phyloP scores from a whole-genome alignment of 2,797 vertebrate genomes.

The Lateolabrax maculatus region DNA sequence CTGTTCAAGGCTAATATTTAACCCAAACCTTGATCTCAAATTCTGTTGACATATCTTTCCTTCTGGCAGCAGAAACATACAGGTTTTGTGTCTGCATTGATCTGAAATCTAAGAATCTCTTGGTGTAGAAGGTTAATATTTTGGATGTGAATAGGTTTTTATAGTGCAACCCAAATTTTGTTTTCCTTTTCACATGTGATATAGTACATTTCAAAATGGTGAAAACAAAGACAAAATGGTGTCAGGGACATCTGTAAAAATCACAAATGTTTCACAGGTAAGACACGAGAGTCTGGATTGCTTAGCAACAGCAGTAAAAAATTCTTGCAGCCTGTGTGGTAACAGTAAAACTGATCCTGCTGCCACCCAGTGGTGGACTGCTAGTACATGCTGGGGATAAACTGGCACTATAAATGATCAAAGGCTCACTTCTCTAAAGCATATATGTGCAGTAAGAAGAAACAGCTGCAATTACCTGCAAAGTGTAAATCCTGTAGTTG shows the following conservation, averaged over 20 bases:
- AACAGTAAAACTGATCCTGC: constrained; percentile 65
- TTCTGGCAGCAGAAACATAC: constrained; percentile 5
- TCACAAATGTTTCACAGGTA: constrained; percentile 78
- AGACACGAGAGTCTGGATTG: constrained; percentile 77
- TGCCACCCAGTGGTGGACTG: constrained; percentile 79
- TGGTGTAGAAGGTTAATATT: not conserved
- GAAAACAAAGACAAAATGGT: constrained; percentile 80
- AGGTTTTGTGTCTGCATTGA: not conserved
- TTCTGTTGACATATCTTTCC: not conserved
- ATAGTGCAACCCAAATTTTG: not conserved
- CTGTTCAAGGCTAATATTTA: constrained; percentile 74
- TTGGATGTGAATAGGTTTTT: not conserved
- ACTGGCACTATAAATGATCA: constrained; percentile 11
- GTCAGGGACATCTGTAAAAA: constrained; percentile 79
- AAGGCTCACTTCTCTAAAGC: constrained; percentile 13
- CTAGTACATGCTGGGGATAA: constrained; percentile 1
- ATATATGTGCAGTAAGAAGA: not conserved
- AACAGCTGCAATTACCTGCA: not conserved
- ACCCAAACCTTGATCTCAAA: constrained; percentile 48
- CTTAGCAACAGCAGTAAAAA: constrained; percentile 84
- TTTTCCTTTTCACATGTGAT: not conserved
- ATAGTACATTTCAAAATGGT: constrained; percentile 57
- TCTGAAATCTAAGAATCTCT: not conserved
- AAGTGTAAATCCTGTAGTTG: constrained; percentile 7
- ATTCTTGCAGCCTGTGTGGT: constrained; percentile 61